Conservation (phyloP, 2,888 invertebrate genomes). For the Mystacides longicornis region DNA sequence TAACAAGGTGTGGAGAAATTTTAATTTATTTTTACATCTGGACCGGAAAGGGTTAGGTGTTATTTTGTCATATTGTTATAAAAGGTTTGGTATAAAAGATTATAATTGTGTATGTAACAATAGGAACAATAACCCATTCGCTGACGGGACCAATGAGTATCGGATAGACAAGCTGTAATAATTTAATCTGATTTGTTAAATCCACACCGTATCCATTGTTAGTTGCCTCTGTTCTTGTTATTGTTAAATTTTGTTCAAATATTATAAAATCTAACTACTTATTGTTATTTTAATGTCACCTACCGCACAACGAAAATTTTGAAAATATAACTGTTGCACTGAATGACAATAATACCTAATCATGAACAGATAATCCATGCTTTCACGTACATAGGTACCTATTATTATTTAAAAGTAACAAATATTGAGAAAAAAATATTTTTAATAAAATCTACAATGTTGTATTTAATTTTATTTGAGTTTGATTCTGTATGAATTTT, state of each 20-base stretch:
- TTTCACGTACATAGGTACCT: too few relatives aligned
- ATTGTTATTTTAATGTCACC: too few relatives aligned
- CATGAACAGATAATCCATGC: too few relatives aligned
- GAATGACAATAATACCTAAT: too few relatives aligned
- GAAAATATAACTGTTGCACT: too few relatives aligned
- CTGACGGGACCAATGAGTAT: background rate
- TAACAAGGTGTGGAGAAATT: constrained; percentile 1
- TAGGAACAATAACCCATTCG: background rate
- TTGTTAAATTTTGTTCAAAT: background rate
- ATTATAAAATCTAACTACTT: too few relatives aligned
- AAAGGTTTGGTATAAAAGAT: constrained; percentile 1
- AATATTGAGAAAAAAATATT: too few relatives aligned
- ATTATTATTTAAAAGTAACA: too few relatives aligned
- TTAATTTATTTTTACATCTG: constrained; percentile 1
- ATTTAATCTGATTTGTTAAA: constrained; percentile 2
- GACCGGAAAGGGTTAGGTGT: constrained; percentile 2
- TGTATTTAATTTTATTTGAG: too few relatives aligned
- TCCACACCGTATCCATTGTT: background rate
- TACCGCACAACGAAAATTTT: too few relatives aligned
- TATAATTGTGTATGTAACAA: background rate
- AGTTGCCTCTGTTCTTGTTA: background rate
- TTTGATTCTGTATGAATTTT: too few relatives aligned
- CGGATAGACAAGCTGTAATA: background rate
- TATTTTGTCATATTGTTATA: background rate
- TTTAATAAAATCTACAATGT: too few relatives aligned